phyloP scores from a whole-genome alignment of 2,888 invertebrate genomes.

The Patella caerulea region DNA sequence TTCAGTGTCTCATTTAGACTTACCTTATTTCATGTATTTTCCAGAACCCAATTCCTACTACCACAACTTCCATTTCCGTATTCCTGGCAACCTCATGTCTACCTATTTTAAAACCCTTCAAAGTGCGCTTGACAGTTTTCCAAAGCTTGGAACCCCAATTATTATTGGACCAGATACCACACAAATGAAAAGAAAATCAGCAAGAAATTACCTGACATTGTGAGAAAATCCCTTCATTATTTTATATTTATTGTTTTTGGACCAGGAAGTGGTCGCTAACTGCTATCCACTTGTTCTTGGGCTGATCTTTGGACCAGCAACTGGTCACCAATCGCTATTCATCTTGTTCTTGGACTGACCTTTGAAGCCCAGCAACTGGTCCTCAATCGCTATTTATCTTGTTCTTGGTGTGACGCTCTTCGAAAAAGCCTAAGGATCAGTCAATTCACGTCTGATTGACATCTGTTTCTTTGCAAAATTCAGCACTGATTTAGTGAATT shows the following conservation, averaged over 20 bases:
- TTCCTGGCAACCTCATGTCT: conserved; percentile 39
- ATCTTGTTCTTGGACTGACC: neutral
- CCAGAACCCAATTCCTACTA: conserved; percentile 34
- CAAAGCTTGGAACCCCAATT: conserved; percentile 29
- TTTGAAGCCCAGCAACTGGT: neutral
- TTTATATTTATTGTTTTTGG: neutral
- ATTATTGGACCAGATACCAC: conserved; percentile 55
- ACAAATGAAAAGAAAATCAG: conserved; percentile 32
- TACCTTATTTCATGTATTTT: too few species aligned
- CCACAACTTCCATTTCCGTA: conserved; percentile 32
- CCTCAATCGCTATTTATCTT: too few species aligned
- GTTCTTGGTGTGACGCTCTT: too few species aligned
- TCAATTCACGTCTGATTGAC: too few species aligned
- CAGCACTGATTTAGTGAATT: too few species aligned
- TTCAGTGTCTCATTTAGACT: too few species aligned
- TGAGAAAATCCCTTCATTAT: conserved; percentile 8
- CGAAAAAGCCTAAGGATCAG: too few species aligned
- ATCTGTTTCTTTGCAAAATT: too few species aligned
- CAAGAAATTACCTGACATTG: conserved; percentile 26
- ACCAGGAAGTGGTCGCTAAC: neutral
- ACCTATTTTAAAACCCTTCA: conserved; percentile 38
- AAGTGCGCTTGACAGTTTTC: conserved; percentile 35
- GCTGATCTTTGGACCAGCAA: neutral
- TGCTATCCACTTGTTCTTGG: too few species aligned
- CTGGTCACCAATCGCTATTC: too few species aligned